A percentile compares a stretch with the other conserved stretches of the same genome.
phyloP scores from a whole-genome alignment of 2,113 vertebrate genomes.

The Hystrix cristata region DNA sequence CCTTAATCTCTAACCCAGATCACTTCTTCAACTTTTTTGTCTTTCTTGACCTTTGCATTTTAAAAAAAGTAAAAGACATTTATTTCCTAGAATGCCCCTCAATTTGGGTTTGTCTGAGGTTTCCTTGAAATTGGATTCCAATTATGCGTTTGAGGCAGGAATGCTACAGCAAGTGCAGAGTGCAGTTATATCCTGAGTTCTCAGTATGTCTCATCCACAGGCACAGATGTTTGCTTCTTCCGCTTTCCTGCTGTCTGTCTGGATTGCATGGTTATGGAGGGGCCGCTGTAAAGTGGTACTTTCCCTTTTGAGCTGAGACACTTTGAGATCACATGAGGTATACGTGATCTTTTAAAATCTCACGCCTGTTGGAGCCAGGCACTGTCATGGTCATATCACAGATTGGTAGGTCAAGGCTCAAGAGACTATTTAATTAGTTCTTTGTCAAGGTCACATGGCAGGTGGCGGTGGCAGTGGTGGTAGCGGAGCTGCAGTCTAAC shows the following conservation, averaged over 20 bases:
- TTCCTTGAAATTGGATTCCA: not conserved
- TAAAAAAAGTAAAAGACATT: slow-evolving; percentile 10
- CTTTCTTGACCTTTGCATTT: slow-evolving; percentile 53
- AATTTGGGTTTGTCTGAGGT: not conserved
- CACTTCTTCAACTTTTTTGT: not conserved
- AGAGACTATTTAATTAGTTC: not conserved
- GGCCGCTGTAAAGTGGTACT: not conserved
- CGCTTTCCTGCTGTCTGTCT: not conserved
- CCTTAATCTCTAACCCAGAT: not conserved
- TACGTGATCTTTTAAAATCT: not conserved
- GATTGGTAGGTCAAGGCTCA: not conserved
- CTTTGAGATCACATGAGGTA: not conserved
- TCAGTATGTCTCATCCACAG: not conserved
- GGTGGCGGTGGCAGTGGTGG: too few species aligned
- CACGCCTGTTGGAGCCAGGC: not conserved
- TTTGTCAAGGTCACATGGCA: not conserved
- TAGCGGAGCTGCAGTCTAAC: not conserved
- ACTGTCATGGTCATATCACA: not conserved
- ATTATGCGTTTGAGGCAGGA: not conserved
- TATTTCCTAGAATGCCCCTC: not conserved
- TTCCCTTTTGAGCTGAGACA: not conserved
- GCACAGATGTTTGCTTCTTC: not conserved
- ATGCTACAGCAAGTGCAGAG: not conserved
- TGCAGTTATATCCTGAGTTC: not conserved
- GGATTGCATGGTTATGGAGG: not conserved